Conservation (phyloP, 2,888 invertebrate genomes). For the Teinopalpus imperialis region DNA sequence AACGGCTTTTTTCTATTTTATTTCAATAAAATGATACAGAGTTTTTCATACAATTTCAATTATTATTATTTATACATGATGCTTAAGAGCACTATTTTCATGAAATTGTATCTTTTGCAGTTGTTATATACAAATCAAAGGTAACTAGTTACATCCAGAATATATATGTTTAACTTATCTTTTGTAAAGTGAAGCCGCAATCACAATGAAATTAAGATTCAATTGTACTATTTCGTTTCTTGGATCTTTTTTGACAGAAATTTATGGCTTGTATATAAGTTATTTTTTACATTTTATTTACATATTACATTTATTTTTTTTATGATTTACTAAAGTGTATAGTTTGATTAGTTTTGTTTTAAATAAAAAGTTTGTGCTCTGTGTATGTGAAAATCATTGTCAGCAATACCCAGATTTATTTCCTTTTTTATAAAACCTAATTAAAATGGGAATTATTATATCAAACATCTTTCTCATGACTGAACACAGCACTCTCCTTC, state of each 20-base stretch:
- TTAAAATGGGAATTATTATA: no score
- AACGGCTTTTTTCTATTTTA: conserved; percentile 2
- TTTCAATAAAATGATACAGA: conserved; percentile 11
- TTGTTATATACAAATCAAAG: conserved; percentile 7
- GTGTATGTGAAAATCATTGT: conserved; percentile 30
- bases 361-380: conserved; percentile 40
- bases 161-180: no score
- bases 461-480: no score
- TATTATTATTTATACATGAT: background rate
- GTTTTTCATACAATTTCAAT: conserved; percentile 8
- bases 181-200: background rate
- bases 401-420: background rate
- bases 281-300: conserved; percentile 69
- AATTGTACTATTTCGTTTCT: conserved; percentile 18
- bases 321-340: conserved; percentile 68
- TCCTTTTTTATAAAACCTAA: no score
- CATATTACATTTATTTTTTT: conserved; percentile 63
- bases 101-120: conserved; percentile 8
- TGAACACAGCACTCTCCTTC: no score
- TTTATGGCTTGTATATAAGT: conserved; percentile 66
- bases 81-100: conserved; percentile 5
- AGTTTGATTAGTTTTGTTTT: conserved; percentile 50
- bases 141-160: background rate
- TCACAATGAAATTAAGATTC: background rate
- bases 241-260: conserved; percentile 24